These are phyloP conservation scores for Ctenopoma kingsleyae DNA, from an alignment of 2,797 vertebrate species.

Conservation along the genomic window DNA sequence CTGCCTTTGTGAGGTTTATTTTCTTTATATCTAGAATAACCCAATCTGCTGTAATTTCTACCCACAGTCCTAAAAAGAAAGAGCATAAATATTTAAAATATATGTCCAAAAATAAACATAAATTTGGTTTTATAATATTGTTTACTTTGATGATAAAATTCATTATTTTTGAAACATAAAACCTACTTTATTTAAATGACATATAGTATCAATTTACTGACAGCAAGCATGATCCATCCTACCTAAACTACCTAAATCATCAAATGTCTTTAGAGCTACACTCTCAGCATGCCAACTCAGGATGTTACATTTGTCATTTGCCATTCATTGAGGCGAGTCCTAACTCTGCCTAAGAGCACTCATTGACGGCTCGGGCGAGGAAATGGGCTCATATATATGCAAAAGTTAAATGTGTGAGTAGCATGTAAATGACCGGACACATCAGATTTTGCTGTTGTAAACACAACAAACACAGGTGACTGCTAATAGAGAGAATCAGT, in stretches of 20 bases:
- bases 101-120: background rate
- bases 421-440: conserved; percentile 68
- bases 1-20: conserved; percentile 3
- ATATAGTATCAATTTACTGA: background rate
- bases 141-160: background rate
- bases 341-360: conserved; percentile 63
- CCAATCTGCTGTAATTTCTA: background rate
- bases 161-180: background rate
- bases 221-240: conserved; percentile 16
- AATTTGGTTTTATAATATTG: too few relatives aligned
- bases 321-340: conserved; percentile 61
- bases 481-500: conserved; percentile 54
- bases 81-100: background rate
- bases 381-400: conserved; percentile 77
- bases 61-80: background rate
- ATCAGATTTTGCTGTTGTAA: conserved; percentile 62
- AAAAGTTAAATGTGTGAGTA: conserved; percentile 70
- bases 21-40: background rate
- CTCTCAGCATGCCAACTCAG: conserved; percentile 6
- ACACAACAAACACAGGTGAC: conserved; percentile 61
- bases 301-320: conserved; percentile 52
- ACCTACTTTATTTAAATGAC: background rate
- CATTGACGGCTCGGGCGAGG: conserved; percentile 54
- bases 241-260: conserved; percentile 21
- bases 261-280: conserved; percentile 21